Conservation (phyloP, 2,113 vertebrate genomes). For the Ramphastos sulfuratus region DNA sequence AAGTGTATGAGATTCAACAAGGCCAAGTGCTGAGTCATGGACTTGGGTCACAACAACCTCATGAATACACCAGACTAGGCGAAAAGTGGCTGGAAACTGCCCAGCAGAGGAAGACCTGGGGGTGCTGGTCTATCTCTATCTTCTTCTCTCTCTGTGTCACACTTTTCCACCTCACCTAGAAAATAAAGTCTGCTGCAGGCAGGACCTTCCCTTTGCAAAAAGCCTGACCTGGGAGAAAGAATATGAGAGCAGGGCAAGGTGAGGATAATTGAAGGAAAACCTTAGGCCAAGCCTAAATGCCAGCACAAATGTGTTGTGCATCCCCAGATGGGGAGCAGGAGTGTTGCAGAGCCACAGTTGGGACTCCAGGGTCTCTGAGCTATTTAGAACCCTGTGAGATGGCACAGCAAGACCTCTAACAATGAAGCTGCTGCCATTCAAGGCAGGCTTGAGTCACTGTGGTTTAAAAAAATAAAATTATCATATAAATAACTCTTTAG, state of each 20-base stretch:
- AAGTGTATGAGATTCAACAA: no score
- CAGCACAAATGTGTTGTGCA: not conserved
- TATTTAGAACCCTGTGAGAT: constrained; percentile 10
- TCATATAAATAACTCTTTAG: constrained; percentile 59
- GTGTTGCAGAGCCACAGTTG: not conserved
- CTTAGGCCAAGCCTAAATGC: not conserved
- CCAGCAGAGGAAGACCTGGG: no score
- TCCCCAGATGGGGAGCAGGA: not conserved
- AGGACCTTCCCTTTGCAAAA: not conserved
- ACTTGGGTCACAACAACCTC: no score
- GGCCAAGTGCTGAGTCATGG: no score
- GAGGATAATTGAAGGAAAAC: not conserved
- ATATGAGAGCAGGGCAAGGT: not conserved
- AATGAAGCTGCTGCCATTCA: constrained; percentile 32
- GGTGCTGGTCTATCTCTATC: not conserved
- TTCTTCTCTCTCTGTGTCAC: not conserved
- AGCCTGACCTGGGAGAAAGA: not conserved
- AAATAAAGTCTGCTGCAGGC: not conserved
- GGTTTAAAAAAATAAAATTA: constrained; percentile 52
- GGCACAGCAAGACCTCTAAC: not conserved
- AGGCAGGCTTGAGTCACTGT: constrained; percentile 21
- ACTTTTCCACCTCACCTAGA: not conserved
- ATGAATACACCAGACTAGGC: no score
- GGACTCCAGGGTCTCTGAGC: not conserved
- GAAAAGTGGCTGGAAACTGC: no score